Base-by-base conservation (phyloP, 1,140 invertebrate species). In the Brachionus plicatilis region DNA sequence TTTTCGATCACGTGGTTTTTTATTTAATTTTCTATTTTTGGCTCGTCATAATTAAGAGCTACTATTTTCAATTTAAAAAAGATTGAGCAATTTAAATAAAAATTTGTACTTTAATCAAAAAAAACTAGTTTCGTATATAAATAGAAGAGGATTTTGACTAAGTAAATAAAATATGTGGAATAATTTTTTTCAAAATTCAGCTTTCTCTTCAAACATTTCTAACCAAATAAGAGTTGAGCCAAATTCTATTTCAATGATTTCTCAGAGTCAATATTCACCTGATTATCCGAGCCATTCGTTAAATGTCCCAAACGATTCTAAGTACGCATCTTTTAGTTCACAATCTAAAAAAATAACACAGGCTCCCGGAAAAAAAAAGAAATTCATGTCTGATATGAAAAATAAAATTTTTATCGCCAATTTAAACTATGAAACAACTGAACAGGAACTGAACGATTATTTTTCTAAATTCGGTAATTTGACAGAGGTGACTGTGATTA, bases 351-450 rank as follows among this genome's bases (percentile, higher is more conserved):
- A 66, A 8, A 24, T n/a, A 70, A 33, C 3, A 37, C 12, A 7
- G 11, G 17, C 66, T 70, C 29, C 66, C 5, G 17, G 29, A 0
- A 27, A 17, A 33, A 70, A 70, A 27, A 41, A 68, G 8, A 68
- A 41, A 33, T 5, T 17, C 11, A 14, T 37, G 37, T 7, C 27
- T n/a, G 66, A 70, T 70, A 33, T 14, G n/a, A 33, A 14, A 75
- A 96, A 96, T 86, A 98, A 98, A 90, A 90, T 98, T 3, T 98
- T 97, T 88, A 94, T 98, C 85, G 95, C 95, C 83, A 95, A 95
- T 2, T 91, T 98, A 1, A 96, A 86, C n/a, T 88, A 88, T 80
- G 86, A 87, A 12, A 86, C 85, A 80, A 86, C 43, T 56, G 88
- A 88, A 70, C 79, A 86, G 29, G 86, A 70, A 85, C 87, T 86